A percentile compares a stretch with the other conserved stretches of the same genome.
Conservation (phyloP, 2,888 invertebrate genomes). For the Himalopsyche japonica region DNA sequence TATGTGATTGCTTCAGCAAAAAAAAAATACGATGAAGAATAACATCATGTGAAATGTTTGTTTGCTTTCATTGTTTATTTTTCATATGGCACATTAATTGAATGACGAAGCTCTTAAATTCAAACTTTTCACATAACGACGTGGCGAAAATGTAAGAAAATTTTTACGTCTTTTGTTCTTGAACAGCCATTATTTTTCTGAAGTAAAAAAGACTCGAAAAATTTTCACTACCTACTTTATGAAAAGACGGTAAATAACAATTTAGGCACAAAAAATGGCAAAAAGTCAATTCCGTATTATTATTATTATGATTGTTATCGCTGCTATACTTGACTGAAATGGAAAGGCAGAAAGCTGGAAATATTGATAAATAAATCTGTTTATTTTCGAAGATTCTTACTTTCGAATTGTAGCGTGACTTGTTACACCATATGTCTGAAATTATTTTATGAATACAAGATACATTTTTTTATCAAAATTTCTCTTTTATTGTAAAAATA, state of each 20-base stretch:
- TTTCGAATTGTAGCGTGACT: no score
- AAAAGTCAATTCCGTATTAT: slow-evolving; percentile 5
- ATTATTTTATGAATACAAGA: no score
- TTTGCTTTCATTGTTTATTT: neutral
- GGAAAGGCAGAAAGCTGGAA: neutral
- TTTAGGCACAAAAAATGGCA: neutral
- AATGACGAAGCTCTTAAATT: neutral
- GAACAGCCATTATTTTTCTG: slow-evolving; percentile 13
- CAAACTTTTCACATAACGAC: neutral
- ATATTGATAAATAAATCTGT: neutral
- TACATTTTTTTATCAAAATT: no score
- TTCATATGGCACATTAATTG: neutral
- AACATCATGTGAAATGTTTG: no score
- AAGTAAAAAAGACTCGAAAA: slow-evolving; percentile 19
- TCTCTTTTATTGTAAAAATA: no score
- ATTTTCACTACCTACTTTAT: neutral
- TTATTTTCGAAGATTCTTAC: neutral
- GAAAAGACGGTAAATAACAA: neutral
- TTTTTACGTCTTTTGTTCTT: slow-evolving; percentile 21
- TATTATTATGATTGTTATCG: slow-evolving; percentile 5
- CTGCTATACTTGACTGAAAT: neutral
- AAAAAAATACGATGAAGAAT: no score
- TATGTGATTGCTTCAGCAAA: no score
- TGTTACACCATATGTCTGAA: no score
- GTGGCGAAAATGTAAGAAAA: neutral